Conservation (phyloP, 2,888 invertebrate species). For the Pyrochroa serraticornis region DNA sequence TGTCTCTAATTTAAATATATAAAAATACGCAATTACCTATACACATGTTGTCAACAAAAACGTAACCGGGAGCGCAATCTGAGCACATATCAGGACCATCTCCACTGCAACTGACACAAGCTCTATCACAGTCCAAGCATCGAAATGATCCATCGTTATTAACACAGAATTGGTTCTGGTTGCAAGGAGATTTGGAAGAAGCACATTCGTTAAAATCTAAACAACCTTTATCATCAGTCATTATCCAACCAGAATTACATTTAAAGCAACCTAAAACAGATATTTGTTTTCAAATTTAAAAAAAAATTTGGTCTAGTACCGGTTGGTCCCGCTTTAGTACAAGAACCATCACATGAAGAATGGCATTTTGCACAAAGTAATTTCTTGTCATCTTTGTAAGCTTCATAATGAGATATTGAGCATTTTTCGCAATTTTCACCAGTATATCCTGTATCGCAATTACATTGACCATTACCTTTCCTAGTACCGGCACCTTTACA, state of each 20-base stretch:
- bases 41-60: conserved; percentile 76
- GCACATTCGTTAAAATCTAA: conserved; percentile 86
- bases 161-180: conserved; percentile 80
- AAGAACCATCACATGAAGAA: conserved; percentile 76
- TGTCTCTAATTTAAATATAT: conserved; percentile 4
- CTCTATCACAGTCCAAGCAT: conserved; percentile 83
- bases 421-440: conserved; percentile 84
- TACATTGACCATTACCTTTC: conserved; percentile 90
- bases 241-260: conserved; percentile 76
- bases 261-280: conserved; percentile 62
- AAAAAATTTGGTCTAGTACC: conserved; percentile 51
- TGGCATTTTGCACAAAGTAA: conserved; percentile 82
- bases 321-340: conserved; percentile 74
- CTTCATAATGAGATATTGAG: conserved; percentile 71
- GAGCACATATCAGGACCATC: conserved; percentile 92
- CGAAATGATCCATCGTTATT: conserved; percentile 85
- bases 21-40: conserved; percentile 62
- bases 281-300: not conserved
- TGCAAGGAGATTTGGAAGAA: conserved; percentile 61
- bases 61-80: conserved; percentile 77
- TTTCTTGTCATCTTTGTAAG: conserved; percentile 76
- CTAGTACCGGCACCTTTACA: conserved; percentile 87
- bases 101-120: conserved; percentile 83
- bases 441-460: conserved; percentile 81
- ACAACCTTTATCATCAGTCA: conserved; percentile 78